Evolutionary conservation across 2,113 vertebrate genomes (phyloP).

Genomic region (Abramis brama): DNA sequence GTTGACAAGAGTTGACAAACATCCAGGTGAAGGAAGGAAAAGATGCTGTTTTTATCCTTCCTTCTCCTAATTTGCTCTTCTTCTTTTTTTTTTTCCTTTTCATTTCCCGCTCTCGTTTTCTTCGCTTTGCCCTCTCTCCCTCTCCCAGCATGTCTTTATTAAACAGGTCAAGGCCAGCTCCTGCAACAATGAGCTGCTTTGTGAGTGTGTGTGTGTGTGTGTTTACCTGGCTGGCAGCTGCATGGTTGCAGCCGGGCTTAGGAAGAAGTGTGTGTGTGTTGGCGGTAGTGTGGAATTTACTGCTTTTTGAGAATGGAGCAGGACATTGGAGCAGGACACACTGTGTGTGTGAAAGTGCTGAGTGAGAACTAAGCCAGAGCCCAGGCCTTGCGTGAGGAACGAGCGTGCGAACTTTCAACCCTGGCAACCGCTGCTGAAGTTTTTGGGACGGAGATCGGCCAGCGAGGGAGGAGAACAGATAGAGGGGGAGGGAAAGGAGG

Average conservation of each 20-base stretch:
- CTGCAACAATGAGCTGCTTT: slow-evolving; percentile 54
- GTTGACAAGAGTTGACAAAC: background rate
- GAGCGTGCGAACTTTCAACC: slow-evolving; percentile 64
- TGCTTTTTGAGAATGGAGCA: slow-evolving; percentile 9
- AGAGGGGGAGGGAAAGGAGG: background rate
- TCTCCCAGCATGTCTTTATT: slow-evolving; percentile 1
- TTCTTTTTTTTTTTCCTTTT: background rate
- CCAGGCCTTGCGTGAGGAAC: slow-evolving; percentile 60
- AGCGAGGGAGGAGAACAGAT: background rate
- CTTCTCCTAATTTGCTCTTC: background rate
- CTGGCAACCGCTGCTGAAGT: slow-evolving; percentile 55
- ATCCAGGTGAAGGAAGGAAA: background rate
- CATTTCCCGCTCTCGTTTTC: background rate
- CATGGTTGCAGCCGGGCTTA: background rate
- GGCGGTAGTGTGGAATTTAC: background rate
- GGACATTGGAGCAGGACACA: background rate
- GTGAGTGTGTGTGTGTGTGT: slow-evolving; percentile 3
- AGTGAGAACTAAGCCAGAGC: slow-evolving; percentile 38
- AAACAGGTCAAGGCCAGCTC: slow-evolving; percentile 42
- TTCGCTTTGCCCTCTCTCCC: background rate
- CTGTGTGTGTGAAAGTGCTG: slow-evolving; percentile 23
- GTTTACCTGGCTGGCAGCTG: slow-evolving; percentile 35
- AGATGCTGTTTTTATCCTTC: background rate
- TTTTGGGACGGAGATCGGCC: slow-evolving; percentile 40
- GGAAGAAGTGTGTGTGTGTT: slow-evolving; percentile 10